Evolutionary conservation across 2,113 vertebrate species (phyloP).

Genomic region (Microcebus lehilahytsara): DNA sequence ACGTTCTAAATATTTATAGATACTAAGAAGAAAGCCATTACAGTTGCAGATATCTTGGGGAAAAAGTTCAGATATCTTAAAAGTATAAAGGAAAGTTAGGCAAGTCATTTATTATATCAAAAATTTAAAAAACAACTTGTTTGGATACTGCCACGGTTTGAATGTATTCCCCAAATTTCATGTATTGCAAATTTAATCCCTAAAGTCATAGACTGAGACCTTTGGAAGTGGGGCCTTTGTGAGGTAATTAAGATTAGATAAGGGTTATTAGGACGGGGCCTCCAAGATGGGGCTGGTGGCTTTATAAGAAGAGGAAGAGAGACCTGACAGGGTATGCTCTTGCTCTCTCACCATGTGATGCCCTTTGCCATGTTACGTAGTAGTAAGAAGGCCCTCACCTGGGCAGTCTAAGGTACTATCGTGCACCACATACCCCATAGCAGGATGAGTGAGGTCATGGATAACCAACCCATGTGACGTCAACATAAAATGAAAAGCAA

Average conservation of each 20-base stretch:
- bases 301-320: background rate
- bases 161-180: background rate
- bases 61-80: constrained; percentile 10
- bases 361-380: background rate
- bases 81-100: constrained; percentile 34
- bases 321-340: background rate
- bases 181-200: background rate
- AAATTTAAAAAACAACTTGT: background rate
- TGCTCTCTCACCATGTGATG: background rate
- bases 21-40: constrained; percentile 58
- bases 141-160: background rate
- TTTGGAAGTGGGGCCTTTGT: background rate
- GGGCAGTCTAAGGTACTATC: no score
- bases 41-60: background rate
- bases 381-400: background rate
- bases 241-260: background rate
- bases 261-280: background rate
- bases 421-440: no score
- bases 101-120: constrained; percentile 44
- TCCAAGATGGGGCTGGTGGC: background rate
- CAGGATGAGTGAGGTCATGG: no score
- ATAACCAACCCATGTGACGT: background rate
- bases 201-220: background rate
- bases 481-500: background rate
- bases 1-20: constrained; percentile 68